Evolutionary conservation across 2,888 invertebrate species (phyloP).

Genomic region (Acrobasis suavella): DNA sequence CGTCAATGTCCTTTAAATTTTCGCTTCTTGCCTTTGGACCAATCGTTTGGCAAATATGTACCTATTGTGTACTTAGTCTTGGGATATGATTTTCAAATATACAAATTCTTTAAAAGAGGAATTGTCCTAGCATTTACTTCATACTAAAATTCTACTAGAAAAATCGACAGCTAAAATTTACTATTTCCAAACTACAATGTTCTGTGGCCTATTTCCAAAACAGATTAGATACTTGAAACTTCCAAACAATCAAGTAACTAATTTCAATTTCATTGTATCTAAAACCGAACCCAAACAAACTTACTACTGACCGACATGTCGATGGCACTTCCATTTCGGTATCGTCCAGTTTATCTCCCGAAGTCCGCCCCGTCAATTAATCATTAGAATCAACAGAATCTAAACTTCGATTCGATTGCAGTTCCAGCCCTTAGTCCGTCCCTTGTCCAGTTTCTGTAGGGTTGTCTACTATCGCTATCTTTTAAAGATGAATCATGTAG

Average conservation of each 20-base stretch:
- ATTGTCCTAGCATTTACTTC: no score
- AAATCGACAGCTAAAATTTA: no score
- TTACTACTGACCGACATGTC: slow-evolving; percentile 13
- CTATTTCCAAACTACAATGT: no score
- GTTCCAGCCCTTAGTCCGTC: slow-evolving; percentile 4
- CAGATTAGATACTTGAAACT: slow-evolving; percentile 1
- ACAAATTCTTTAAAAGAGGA: no score
- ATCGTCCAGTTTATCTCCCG: slow-evolving; percentile 12
- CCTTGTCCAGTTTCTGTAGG: slow-evolving; percentile 10
- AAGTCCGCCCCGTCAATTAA: slow-evolving; percentile 17
- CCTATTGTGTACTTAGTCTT: no score
- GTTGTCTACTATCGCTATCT: neutral
- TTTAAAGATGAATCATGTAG: neutral
- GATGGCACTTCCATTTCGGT: slow-evolving; percentile 3
- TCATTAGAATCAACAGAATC: slow-evolving; percentile 19
- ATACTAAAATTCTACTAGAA: no score
- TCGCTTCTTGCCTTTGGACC: no score
- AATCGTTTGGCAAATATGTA: no score
- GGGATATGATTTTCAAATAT: no score
- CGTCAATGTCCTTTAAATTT: no score
- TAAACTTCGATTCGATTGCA: slow-evolving; percentile 14
- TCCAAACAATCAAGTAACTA: neutral
- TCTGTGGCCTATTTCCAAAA: neutral
- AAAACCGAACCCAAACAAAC: slow-evolving; percentile 14
- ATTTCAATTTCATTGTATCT: neutral